These are phyloP conservation scores for Anneissia japonica DNA, from an alignment of 35 echinoderm and acorn worm species.

Conservation along the genomic window DNA sequence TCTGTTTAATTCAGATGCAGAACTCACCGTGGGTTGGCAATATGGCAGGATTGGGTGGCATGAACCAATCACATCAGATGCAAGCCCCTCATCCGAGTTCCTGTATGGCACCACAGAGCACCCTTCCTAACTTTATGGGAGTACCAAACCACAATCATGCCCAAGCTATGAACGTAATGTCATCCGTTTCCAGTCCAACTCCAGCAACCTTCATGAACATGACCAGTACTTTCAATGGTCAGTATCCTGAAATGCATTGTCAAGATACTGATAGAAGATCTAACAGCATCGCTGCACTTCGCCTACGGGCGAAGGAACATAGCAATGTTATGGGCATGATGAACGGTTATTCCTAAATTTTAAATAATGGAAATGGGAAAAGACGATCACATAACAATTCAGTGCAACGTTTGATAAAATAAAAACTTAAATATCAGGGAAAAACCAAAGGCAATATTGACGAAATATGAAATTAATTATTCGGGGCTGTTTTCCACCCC, in stretches of 20 bases:
- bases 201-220: neutral
- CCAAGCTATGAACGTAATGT: neutral
- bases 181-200: neutral
- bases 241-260: neutral
- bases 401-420: neutral
- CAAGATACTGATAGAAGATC: conserved; percentile 64
- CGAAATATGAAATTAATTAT: neutral
- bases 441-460: neutral
- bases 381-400: neutral
- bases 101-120: conserved; percentile 75
- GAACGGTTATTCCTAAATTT: conserved; percentile 68
- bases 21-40: conserved; percentile 8
- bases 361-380: no score
- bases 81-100: conserved; percentile 45
- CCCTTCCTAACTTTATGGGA: conserved; percentile 90
- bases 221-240: neutral
- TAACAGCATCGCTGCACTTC: conserved; percentile 83
- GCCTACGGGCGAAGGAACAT: conserved; percentile 95
- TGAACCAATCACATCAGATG: neutral
- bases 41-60: neutral
- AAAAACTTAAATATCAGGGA: neutral
- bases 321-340: conserved; percentile 85
- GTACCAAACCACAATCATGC: conserved; percentile 43
- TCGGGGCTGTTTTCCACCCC: neutral
- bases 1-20: neutral